A percentile compares a stretch with the other conserved stretches of the same genome.
phyloP scores from a whole-genome alignment of 2,888 invertebrate species.

The Phorcus lineatus region DNA sequence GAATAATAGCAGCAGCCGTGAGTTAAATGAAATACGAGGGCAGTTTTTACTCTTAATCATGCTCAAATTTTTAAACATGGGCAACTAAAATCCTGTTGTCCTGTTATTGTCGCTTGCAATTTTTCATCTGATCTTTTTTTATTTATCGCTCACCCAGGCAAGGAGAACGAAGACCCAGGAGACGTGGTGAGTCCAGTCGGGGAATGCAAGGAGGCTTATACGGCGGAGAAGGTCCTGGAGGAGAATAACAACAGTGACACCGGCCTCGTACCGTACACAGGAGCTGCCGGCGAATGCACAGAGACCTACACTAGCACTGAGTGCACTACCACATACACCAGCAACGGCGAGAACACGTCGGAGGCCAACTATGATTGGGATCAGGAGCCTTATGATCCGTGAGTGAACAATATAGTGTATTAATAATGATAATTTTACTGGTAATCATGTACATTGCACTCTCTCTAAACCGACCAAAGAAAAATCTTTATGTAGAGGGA shows the following conservation, averaged over 20 bases:
- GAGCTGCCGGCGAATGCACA: not conserved
- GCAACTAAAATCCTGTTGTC: too few relatives aligned
- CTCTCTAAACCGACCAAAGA: too few relatives aligned
- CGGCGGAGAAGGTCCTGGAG: slow-evolving; percentile 44
- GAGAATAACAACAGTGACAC: slow-evolving; percentile 43
- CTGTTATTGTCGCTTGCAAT: too few relatives aligned
- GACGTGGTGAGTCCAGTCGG: slow-evolving; percentile 25
- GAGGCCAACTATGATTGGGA: slow-evolving; percentile 81
- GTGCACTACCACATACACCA: slow-evolving; percentile 10
- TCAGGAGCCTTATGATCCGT: slow-evolving; percentile 85
- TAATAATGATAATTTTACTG: too few relatives aligned
- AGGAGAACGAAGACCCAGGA: slow-evolving; percentile 69
- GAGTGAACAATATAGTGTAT: slow-evolving; percentile 38
- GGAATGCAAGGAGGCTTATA: slow-evolving; percentile 47
- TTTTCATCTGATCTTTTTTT: too few relatives aligned
- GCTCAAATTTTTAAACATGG: too few relatives aligned
- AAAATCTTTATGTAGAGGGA: too few relatives aligned
- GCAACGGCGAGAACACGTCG: slow-evolving; percentile 61
- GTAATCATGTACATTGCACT: too few relatives aligned
- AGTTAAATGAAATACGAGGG: too few relatives aligned
- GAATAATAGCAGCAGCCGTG: too few relatives aligned
- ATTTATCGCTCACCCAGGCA: slow-evolving; percentile 48
- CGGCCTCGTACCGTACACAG: not conserved
- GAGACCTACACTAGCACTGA: not conserved
- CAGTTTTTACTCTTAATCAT: too few relatives aligned